A percentile compares a stretch with the other conserved stretches of the same genome.
These are phyloP conservation scores for Ploceus nigricollis DNA, from an alignment of 2,113 vertebrate species.

Conservation along the genomic window DNA sequence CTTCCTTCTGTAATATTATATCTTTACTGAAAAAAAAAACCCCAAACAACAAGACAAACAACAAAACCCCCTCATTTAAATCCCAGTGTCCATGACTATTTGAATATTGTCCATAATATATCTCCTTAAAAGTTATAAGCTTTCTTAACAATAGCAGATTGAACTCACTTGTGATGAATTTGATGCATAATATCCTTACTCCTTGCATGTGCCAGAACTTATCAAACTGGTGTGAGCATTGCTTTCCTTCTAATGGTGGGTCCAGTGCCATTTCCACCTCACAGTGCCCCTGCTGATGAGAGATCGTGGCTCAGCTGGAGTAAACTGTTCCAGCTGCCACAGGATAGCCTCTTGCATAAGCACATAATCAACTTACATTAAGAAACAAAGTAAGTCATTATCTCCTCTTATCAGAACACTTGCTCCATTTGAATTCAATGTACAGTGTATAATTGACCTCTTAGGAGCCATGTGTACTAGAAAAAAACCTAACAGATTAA, in stretches of 20 bases:
- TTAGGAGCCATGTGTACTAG: not conserved
- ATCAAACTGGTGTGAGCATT: not conserved
- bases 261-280: not conserved
- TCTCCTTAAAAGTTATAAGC: not conserved
- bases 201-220: not conserved
- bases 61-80: accelerated
- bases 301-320: not conserved
- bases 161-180: not conserved
- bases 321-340: not conserved
- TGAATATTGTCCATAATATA: not conserved
- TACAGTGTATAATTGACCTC: not conserved
- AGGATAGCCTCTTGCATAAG: not conserved
- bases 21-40: not conserved
- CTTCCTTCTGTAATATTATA: not conserved
- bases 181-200: not conserved
- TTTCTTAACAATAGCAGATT: not conserved
- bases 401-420: not conserved
- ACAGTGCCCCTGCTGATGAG: not conserved
- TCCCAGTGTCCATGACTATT: not conserved
- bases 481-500: not conserved
- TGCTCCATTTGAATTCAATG: not conserved
- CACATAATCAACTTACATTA: conserved; percentile 39
- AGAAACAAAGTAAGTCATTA: conserved; percentile 5
- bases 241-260: not conserved
- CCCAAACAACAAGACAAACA: not conserved